Evolutionary conservation across 2,113 vertebrate species (phyloP).

Genomic region (Carassius carassius): DNA sequence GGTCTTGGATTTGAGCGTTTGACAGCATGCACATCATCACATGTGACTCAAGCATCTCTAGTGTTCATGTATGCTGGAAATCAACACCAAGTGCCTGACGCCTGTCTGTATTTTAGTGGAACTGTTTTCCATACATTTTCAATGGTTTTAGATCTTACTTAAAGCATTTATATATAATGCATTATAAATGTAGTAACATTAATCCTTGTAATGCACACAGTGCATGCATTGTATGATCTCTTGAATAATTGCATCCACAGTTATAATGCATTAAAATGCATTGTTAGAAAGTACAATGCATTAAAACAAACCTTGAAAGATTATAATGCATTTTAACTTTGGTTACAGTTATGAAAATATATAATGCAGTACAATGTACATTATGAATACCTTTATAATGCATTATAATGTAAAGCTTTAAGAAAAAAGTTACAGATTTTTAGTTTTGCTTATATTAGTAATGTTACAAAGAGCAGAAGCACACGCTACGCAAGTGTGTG

Average conservation of each 20-base stretch:
- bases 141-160: not conserved
- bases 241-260: too few relatives aligned
- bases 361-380: not conserved
- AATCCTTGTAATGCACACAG: too few relatives aligned
- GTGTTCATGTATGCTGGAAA: not conserved
- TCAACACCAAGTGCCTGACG: not conserved
- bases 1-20: conserved; percentile 9
- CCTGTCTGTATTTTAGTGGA: not conserved
- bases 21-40: not conserved
- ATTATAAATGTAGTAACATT: not conserved
- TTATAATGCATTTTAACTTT: not conserved
- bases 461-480: not conserved
- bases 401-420: not conserved
- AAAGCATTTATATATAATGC: not conserved
- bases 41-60: not conserved
- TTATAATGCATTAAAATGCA: too few relatives aligned
- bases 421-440: too few relatives aligned
- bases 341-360: not conserved
- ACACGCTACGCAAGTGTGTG: not conserved
- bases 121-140: not conserved
- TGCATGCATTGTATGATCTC: too few relatives aligned
- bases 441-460: not conserved
- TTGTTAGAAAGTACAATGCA: too few relatives aligned
- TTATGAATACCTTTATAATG: not conserved
- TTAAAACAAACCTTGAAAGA: too few relatives aligned